Conservation (phyloP, 1,140 invertebrate species). For the Leucophenga varia region DNA sequence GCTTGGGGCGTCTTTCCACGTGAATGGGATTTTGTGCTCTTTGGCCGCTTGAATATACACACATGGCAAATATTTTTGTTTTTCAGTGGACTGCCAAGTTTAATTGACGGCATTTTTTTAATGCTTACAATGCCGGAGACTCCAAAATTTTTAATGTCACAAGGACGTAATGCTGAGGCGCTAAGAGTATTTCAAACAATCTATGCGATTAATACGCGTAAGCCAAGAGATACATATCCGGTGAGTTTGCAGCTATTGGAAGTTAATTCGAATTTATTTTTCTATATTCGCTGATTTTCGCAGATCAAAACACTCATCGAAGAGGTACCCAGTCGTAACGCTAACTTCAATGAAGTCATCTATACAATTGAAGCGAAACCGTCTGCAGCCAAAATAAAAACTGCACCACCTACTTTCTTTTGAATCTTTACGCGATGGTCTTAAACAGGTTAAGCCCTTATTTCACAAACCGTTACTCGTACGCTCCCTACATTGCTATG, state of each 20-base stretch:
- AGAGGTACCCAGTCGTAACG: slow-evolving; percentile 35
- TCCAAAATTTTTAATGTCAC: slow-evolving; percentile 78
- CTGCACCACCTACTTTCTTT: slow-evolving; percentile 19
- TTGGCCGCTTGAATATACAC: slow-evolving; percentile 62
- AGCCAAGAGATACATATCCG: slow-evolving; percentile 64
- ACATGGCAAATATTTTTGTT: slow-evolving; percentile 77
- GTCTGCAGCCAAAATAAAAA: slow-evolving; percentile 11
- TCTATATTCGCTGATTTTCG: neutral
- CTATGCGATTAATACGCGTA: slow-evolving; percentile 61
- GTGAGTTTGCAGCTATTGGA: too few relatives aligned
- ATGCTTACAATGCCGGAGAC: slow-evolving; percentile 76
- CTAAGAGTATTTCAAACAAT: slow-evolving; percentile 35
- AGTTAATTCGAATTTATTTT: neutral
- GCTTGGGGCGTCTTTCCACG: slow-evolving; percentile 62
- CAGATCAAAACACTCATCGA: slow-evolving; percentile 39
- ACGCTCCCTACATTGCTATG: slow-evolving; percentile 38
- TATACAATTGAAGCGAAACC: slow-evolving; percentile 41
- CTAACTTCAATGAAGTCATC: slow-evolving; percentile 27
- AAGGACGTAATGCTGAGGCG: slow-evolving; percentile 70
- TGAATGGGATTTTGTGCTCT: slow-evolving; percentile 56
- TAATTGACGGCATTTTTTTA: slow-evolving; percentile 65
- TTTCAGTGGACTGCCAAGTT: slow-evolving; percentile 64
- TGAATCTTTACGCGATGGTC: slow-evolving; percentile 33
- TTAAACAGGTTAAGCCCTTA: slow-evolving; percentile 45
- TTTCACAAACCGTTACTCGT: slow-evolving; percentile 42